Evolutionary conservation across 2,888 invertebrate species (phyloP).

Genomic region (Tiliacea aurago): DNA sequence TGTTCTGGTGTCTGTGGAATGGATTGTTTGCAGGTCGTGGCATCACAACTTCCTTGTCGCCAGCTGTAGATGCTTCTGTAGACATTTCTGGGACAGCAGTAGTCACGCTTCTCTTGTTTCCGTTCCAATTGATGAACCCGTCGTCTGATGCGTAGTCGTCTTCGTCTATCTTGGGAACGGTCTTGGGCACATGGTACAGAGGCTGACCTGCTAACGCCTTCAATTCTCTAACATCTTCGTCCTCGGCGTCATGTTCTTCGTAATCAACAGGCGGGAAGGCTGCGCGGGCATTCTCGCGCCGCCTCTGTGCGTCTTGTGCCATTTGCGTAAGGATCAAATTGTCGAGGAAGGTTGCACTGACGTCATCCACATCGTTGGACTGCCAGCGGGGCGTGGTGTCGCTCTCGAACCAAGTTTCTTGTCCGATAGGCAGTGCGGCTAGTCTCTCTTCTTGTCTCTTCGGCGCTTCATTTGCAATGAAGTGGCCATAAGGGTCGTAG

Average conservation of each 20-base stretch:
- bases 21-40: constrained; percentile 90
- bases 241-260: constrained; percentile 88
- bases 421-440: constrained; percentile 92
- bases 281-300: constrained; percentile 86
- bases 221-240: constrained; percentile 92
- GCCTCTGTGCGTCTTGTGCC: constrained; percentile 90
- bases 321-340: constrained; percentile 92
- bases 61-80: constrained; percentile 65
- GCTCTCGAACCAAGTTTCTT: constrained; percentile 92
- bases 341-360: constrained; percentile 92
- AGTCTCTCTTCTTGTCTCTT: constrained; percentile 91
- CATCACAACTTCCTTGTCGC: constrained; percentile 91
- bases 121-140: constrained; percentile 88
- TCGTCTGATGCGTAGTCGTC: constrained; percentile 88
- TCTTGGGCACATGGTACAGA: constrained; percentile 87
- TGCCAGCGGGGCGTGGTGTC: constrained; percentile 86
- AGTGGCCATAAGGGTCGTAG: constrained; percentile 87
- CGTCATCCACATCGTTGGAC: constrained; percentile 86
- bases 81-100: constrained; percentile 78
- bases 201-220: constrained; percentile 91
- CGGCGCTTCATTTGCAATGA: constrained; percentile 90
- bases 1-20: constrained; percentile 75
- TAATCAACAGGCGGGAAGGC: constrained; percentile 84
- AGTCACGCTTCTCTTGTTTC: constrained; percentile 87
- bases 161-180: constrained; percentile 83